phyloP scores from a whole-genome alignment of 2,797 vertebrate species.

The Acomys russatus region DNA sequence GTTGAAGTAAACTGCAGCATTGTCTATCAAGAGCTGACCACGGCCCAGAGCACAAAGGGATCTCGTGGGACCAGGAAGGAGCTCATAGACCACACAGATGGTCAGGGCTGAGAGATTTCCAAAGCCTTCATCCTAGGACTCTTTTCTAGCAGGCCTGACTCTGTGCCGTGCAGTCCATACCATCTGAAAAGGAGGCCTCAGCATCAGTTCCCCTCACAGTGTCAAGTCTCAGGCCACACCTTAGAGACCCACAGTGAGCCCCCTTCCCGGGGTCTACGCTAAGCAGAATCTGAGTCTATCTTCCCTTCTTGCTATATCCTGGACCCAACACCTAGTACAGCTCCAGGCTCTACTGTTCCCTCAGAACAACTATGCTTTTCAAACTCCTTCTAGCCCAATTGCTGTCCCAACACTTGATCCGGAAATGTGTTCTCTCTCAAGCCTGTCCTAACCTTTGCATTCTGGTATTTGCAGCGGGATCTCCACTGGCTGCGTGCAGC shows the following conservation, averaged over 20 bases:
- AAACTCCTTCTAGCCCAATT: background rate
- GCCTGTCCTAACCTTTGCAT: background rate
- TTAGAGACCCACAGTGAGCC: background rate
- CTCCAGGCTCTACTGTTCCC: background rate
- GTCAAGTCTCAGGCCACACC: background rate
- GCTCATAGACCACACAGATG: background rate
- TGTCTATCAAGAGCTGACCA: background rate
- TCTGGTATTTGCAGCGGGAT: background rate
- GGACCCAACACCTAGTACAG: background rate
- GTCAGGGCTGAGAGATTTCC: background rate
- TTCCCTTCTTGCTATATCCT: background rate
- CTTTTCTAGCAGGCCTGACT: background rate
- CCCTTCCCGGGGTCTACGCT: background rate
- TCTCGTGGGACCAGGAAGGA: background rate
- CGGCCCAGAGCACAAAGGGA: background rate
- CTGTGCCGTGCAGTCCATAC: background rate
- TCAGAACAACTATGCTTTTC: background rate
- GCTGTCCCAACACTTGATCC: background rate
- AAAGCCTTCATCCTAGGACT: background rate
- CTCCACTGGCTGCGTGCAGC: background rate
- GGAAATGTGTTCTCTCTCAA: background rate
- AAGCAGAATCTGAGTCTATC: background rate
- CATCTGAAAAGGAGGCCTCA: background rate
- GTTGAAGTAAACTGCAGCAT: background rate
- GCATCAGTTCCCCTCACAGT: background rate